phyloP scores from a whole-genome alignment of 2,113 vertebrate genomes.

The Atherinomorus stipes region DNA sequence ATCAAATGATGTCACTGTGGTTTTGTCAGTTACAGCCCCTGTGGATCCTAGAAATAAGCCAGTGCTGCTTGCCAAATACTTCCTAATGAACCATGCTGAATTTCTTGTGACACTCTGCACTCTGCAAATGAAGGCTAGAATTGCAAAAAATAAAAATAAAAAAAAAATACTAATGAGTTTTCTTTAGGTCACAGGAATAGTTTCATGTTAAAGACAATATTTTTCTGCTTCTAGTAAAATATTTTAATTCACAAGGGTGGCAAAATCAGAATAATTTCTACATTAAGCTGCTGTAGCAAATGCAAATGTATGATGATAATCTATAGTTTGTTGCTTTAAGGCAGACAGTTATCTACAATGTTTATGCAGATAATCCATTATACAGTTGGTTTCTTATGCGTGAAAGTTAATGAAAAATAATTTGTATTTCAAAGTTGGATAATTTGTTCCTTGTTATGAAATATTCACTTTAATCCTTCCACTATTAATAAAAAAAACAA shows the following conservation, averaged over 20 bases:
- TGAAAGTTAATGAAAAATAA: neutral
- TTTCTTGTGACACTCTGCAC: conserved; percentile 15
- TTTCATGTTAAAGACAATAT: neutral
- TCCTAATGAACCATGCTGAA: conserved; percentile 37
- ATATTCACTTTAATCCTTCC: conserved; percentile 18
- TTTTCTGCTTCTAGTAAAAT: neutral
- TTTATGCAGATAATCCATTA: neutral
- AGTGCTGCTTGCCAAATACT: conserved; percentile 24
- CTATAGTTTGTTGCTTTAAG: neutral
- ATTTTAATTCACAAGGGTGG: neutral
- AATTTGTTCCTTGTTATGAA: conserved; percentile 15
- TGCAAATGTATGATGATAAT: neutral
- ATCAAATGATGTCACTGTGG: conserved; percentile 56
- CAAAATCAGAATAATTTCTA: neutral
- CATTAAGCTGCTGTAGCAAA: neutral
- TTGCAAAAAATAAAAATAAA: conserved; percentile 1
- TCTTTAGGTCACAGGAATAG: conserved; percentile 9
- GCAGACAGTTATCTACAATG: neutral
- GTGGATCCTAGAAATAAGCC: conserved; percentile 40
- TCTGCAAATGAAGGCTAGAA: conserved; percentile 20
- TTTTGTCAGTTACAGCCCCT: conserved; percentile 35
- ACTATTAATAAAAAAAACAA: conserved; percentile 33
- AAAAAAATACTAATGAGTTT: neutral
- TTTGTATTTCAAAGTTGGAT: neutral
- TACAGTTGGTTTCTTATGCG: neutral